Evolutionary conservation across 2,113 vertebrate genomes (phyloP), one percentile per base, ranked within the genome.

Genomic region (Astur gentilis): DNA sequence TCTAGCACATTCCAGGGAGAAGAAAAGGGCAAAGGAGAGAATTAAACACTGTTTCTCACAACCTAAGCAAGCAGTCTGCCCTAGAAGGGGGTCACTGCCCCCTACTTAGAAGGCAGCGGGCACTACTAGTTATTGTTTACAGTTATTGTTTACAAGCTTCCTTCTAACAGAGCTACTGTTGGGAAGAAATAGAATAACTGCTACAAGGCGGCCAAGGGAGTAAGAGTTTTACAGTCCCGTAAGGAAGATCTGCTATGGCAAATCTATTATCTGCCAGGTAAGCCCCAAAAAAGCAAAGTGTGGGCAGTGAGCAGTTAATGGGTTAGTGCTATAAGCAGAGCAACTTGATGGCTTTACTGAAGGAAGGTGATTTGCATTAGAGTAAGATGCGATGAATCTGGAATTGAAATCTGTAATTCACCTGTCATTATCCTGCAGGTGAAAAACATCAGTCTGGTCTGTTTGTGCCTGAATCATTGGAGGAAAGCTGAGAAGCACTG

Each of bases 31-130:
- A 19, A 90, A 65, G 18, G 8, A 93, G 22, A 31, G 38, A 77
- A 57, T 76, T 16, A 50, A 61, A 61, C 27, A 6, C 8, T 10
- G 13, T 86, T 88, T 80, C 32, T 61, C 21, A 20, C 8, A 32
- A 22, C 17, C 5, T 14, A 0, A 2, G 70, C 0, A 9, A 58
- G 38, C 0, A 11, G 7, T 76, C 52, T 42, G n/a, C 79, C 20
- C 32, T 88, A 36, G 67, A 42, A 79, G 49, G 49, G 29, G 36
- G 7, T 86, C 47, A 1, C 61, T 62, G 69, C 44, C 62, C 25
- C 42, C 8, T 44, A 4, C 38, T 62, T 21, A 66, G 45, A 40
- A 61, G 22, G 20, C 47, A 38, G 25, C 22, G 52, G 71, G 54
- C 42, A 10, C 45, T 40, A 3, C 42, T 42, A 42, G 27, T 5